Conservation (phyloP, 1,140 invertebrate species). For the Trypoxylus dichotomus region DNA sequence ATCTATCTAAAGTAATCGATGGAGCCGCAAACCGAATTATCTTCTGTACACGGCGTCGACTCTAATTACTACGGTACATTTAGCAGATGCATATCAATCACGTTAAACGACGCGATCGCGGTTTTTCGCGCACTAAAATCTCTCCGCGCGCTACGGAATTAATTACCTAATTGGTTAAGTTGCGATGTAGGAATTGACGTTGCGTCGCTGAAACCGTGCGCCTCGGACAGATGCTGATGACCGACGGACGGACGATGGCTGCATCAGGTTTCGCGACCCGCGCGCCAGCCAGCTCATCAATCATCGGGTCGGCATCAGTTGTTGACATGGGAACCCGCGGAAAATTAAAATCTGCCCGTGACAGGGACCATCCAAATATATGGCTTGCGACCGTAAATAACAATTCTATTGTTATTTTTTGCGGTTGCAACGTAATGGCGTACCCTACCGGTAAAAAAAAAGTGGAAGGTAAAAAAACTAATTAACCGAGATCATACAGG, state of each 20-base stretch:
- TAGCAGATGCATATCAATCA: not conserved
- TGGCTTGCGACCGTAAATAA: not conserved
- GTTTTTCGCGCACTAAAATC: not conserved
- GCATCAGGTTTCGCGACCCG: not conserved
- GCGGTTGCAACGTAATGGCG: no score
- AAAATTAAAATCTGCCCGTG: not conserved
- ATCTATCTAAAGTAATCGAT: no score
- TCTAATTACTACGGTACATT: not conserved
- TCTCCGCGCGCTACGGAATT: not conserved
- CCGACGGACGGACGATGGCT: not conserved
- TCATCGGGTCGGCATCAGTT: not conserved
- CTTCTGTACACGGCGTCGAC: not conserved
- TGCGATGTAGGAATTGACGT: not conserved
- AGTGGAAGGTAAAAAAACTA: no score
- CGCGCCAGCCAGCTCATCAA: not conserved
- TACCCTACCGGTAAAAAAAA: no score
- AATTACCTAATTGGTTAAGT: constrained; percentile 3
- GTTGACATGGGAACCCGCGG: not conserved
- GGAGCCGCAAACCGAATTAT: not conserved
- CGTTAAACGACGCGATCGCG: not conserved
- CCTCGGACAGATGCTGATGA: not conserved
- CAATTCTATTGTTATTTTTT: not conserved
- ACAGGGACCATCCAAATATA: not conserved
- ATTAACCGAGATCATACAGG: no score
- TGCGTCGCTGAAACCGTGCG: not conserved